phyloP scores from a whole-genome alignment of 1,140 invertebrate genomes.

The Heliconius hewitsoni region DNA sequence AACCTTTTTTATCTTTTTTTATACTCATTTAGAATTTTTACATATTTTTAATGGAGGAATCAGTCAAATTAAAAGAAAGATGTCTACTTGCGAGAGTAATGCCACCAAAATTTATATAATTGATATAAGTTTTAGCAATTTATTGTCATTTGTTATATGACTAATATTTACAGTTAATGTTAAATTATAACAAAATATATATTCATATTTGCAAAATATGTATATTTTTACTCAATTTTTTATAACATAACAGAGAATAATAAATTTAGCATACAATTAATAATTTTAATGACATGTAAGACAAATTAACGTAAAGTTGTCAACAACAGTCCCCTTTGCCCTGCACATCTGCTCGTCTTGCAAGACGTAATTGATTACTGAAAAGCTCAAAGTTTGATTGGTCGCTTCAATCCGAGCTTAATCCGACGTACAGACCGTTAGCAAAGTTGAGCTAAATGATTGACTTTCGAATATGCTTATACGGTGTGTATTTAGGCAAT shows the following conservation, averaged over 20 bases:
- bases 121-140: too few relatives aligned
- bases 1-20: too few relatives aligned
- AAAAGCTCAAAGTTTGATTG: conserved; percentile 67
- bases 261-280: background rate
- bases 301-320: conserved; percentile 21
- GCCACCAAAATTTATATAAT: too few relatives aligned
- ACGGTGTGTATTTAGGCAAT: background rate
- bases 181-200: too few relatives aligned
- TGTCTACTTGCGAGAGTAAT: too few relatives aligned
- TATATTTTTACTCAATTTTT: background rate
- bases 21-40: too few relatives aligned
- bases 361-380: conserved; percentile 64
- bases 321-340: conserved; percentile 34
- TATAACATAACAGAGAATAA: background rate
- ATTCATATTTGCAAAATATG: background rate
- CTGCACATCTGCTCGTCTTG: conserved; percentile 51
- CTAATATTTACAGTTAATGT: too few relatives aligned
- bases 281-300: conserved; percentile 14
- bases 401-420: conserved; percentile 54
- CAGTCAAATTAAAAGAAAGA: too few relatives aligned
- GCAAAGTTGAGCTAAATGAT: conserved; percentile 34
- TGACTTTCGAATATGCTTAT: conserved; percentile 24
- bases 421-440: conserved; percentile 41
- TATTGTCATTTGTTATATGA: too few relatives aligned
- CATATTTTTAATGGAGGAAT: too few relatives aligned